Evolutionary conservation across 2,888 invertebrate genomes (phyloP).

Genomic region (Pandemis cinnamomeana): DNA sequence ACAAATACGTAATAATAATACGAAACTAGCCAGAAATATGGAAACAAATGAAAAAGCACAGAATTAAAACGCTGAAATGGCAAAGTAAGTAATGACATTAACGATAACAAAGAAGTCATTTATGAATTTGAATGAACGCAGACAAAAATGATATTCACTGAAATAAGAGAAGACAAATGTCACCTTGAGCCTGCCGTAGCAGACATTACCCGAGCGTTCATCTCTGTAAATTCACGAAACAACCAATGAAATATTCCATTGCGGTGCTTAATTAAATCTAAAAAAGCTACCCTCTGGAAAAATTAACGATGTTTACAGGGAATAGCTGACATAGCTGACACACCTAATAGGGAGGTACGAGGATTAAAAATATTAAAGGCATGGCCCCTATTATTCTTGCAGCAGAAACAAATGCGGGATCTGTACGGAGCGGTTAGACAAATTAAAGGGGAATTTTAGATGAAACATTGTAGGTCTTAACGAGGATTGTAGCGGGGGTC

Average conservation of each 20-base stretch:
- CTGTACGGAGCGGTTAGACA: conserved; percentile 5
- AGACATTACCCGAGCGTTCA: conserved; percentile 5
- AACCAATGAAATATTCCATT: conserved; percentile 32
- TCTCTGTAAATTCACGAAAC: conserved; percentile 10
- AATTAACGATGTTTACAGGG: conserved; percentile 30
- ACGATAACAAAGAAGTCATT: neutral
- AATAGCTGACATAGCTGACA: conserved; percentile 35
- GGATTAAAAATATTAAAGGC: conserved; percentile 37
- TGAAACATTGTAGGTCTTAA: neutral
- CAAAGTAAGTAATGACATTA: neutral
- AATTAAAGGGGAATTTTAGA: conserved; percentile 5
- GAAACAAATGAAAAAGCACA: neutral
- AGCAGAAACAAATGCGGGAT: conserved; percentile 8
- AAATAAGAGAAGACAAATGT: neutral
- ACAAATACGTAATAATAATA: too few relatives aligned
- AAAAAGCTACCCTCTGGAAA: conserved; percentile 25
- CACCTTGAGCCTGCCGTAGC: conserved; percentile 6
- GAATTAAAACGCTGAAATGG: neutral
- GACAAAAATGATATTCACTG: neutral
- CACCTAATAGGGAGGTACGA: conserved; percentile 22
- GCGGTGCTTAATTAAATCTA: conserved; percentile 36
- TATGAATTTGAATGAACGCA: neutral
- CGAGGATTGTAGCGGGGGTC: neutral
- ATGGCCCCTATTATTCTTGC: conserved; percentile 3
- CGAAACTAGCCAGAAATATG: neutral